Conservation (phyloP, 2,888 invertebrate genomes). For the Cosmorhoe ocellata region DNA sequence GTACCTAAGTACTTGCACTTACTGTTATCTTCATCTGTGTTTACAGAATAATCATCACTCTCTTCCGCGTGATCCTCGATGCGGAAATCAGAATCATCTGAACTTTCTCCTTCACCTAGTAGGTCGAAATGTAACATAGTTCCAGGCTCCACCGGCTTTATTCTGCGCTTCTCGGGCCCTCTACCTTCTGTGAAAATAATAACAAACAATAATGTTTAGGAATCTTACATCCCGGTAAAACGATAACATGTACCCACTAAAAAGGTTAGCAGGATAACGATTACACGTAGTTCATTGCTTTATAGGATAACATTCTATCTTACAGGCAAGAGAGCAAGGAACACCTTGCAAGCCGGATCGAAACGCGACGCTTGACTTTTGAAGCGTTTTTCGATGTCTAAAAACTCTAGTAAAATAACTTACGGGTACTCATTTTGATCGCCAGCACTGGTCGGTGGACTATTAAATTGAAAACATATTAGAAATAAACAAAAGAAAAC, state of each 20-base stretch:
- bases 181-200: constrained; percentile 63
- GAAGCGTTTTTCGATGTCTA: background rate
- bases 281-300: too few species aligned
- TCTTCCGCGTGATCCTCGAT: constrained; percentile 93
- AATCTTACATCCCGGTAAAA: too few species aligned
- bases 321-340: background rate
- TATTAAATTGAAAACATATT: background rate
- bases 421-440: constrained; percentile 19
- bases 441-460: background rate
- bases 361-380: constrained; percentile 4
- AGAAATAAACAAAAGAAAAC: too few species aligned
- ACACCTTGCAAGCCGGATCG: background rate
- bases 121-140: constrained; percentile 91
- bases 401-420: background rate
- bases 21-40: constrained; percentile 86
- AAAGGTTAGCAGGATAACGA: too few species aligned
- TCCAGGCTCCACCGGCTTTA: constrained; percentile 90
- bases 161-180: constrained; percentile 90
- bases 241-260: too few species aligned
- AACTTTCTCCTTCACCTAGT: constrained; percentile 95
- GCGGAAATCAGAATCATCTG: constrained; percentile 97
- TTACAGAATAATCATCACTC: constrained; percentile 88
- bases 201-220: background rate
- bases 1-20: constrained; percentile 28
- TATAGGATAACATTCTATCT: too few species aligned